Conservation (phyloP, 2,113 vertebrate species). For the Thamnophis sirtalis region DNA sequence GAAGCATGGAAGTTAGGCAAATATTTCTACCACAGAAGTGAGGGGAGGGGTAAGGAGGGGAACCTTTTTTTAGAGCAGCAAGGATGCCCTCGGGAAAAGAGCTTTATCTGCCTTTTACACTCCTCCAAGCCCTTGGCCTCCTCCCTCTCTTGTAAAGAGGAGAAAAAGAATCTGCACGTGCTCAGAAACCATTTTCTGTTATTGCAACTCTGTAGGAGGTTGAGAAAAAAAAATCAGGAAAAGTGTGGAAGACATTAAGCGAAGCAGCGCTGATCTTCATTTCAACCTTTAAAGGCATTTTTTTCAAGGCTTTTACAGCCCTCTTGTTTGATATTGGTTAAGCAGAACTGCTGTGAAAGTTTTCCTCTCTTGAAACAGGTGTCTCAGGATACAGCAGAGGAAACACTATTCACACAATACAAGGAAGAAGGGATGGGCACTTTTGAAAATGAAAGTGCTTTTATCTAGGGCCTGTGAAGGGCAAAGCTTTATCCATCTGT, state of each 20-base stretch:
- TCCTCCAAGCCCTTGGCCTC: neutral
- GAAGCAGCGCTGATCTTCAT: neutral
- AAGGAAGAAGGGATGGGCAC: neutral
- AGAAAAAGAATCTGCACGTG: neutral
- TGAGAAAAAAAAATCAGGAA: neutral
- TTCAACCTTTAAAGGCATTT: neutral
- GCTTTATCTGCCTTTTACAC: neutral
- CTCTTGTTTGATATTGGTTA: neutral
- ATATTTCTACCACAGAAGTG: neutral
- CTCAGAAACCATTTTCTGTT: neutral
- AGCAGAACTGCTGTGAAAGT: neutral
- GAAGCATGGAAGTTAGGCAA: neutral
- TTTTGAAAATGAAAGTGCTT: neutral
- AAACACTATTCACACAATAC: too few species aligned
- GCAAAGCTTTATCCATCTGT: neutral
- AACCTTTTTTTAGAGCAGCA: neutral
- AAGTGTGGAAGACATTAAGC: neutral
- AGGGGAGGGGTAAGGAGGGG: rapidly evolving
- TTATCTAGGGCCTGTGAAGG: neutral
- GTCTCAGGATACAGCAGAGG: too few species aligned
- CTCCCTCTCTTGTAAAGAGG: neutral
- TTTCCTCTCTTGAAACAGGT: neutral
- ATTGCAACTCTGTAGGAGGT: neutral
- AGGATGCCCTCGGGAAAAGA: too few species aligned
- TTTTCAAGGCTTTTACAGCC: neutral